phyloP scores from a whole-genome alignment of 2,113 vertebrate species.

The Vireo altiloquus region DNA sequence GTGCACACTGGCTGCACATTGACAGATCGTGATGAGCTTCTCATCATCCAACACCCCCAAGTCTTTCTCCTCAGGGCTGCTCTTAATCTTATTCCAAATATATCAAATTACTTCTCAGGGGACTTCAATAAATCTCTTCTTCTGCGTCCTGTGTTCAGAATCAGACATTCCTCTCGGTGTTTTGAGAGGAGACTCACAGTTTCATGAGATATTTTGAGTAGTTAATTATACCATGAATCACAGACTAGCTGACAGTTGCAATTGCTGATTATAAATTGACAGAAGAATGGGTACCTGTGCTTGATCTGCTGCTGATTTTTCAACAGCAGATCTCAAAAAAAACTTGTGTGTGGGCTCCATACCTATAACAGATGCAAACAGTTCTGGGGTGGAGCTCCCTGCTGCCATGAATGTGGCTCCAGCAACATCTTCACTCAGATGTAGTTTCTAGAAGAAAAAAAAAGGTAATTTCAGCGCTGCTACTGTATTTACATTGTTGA shows the following conservation, averaged over 20 bases:
- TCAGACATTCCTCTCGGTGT: neutral
- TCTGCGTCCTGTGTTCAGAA: neutral
- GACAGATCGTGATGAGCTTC: neutral
- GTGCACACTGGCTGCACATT: neutral
- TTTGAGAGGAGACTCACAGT: conserved; percentile 28
- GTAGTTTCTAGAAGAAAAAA: conserved; percentile 83
- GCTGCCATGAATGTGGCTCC: conserved; percentile 99
- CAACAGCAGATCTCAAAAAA: neutral
- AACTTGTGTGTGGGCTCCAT: neutral
- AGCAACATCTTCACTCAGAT: conserved; percentile 95
- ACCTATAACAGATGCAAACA: conserved; percentile 97
- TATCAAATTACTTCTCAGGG: neutral
- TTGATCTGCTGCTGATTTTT: neutral
- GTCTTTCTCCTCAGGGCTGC: neutral
- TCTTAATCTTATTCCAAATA: neutral
- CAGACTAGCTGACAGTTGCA: conserved; percentile 32
- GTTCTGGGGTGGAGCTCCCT: conserved; percentile 95
- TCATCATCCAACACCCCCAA: neutral
- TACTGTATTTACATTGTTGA: neutral
- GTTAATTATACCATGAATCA: conserved; percentile 27
- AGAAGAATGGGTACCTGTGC: conserved; percentile 1
- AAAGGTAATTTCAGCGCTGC: neutral
- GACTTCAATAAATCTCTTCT: neutral
- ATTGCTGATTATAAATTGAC: neutral
- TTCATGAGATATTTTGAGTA: conserved; percentile 36